Percentiles rank a stretch among this genome's conserved stretches.
Conservation (phyloP, 2,797 vertebrate species). For the Myotis myotis region DNA sequence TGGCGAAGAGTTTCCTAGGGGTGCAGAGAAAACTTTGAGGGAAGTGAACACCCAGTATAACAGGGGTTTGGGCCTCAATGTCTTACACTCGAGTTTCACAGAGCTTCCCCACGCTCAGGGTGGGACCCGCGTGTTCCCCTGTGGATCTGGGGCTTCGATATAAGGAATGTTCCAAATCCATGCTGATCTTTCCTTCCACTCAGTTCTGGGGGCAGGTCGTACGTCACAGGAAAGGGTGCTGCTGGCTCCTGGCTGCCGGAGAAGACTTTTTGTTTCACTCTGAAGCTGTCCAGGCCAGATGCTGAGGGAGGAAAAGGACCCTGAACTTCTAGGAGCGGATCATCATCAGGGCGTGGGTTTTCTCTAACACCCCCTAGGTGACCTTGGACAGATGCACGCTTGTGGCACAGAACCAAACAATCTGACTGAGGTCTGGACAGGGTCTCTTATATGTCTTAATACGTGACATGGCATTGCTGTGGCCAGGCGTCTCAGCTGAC, state of each 20-base stretch:
- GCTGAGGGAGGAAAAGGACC: not conserved
- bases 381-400: not conserved
- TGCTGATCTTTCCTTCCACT: constrained; percentile 91
- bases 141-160: constrained; percentile 91
- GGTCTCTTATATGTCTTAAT: not conserved
- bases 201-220: constrained; percentile 85
- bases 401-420: not conserved
- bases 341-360: not conserved
- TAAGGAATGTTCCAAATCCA: constrained; percentile 99
- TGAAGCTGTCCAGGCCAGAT: constrained; percentile 79
- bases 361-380: not conserved
- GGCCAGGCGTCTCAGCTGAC: not conserved
- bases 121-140: constrained; percentile 92
- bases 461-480: not conserved
- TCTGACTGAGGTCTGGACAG: not conserved
- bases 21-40: not conserved
- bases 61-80: not conserved
- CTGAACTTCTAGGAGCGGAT: not conserved
- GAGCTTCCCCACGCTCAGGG: constrained; percentile 48
- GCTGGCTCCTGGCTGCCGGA: constrained; percentile 53
- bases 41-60: not conserved
- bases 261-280: constrained; percentile 77
- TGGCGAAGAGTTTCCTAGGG: not conserved
- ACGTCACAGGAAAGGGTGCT: constrained; percentile 84
- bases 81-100: not conserved